Evolutionary conservation across 2,888 invertebrate genomes (phyloP), one percentile per base, ranked within the genome.

Genomic region (Flexamia atlantica): DNA sequence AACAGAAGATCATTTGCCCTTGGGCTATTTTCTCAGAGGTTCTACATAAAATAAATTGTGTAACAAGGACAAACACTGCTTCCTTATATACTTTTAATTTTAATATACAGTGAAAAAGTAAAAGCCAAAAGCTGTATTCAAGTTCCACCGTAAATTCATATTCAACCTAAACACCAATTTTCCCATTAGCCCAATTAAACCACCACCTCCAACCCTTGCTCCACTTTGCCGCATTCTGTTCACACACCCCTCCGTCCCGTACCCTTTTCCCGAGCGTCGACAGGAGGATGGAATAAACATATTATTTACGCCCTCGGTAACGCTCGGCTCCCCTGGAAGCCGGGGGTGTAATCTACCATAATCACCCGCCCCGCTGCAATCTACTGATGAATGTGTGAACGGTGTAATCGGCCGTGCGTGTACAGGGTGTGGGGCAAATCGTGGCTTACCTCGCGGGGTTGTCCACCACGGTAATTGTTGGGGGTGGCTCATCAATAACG

Each of bases 351-450:
- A 76, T 76, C 74, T 23, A 23, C 50, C 23, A 23, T 42, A 42
- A 42, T 72, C 36, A 36, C 5, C 0, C 14, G 23, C 42, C 23
- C 40, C 28, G 50, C 74, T 83, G 83, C 14, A n/a, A 23, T 10
- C 40, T 17, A 46, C 74, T 83, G 83, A 83, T 83, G 76, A 83
- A 83, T 83, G 83, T 83, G 83, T 83, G 83, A 83, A 83, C 79
- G 32, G 79, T 23, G 46, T 42, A 42, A 42, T 42, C 46, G 42
- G 9, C 12, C 14, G 46, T 76, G 74, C 74, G 74, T 76, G 72
- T 40, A 20, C 72, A 20, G 20, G 72, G 72, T 68, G 36, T 36
- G 46, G 23, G 42, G 74, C 28, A 76, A 28, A 28, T 76, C 74
- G 30, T 30, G 64, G 1, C 23, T 57, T 23, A 46, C 36, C 46